Base-by-base conservation (phyloP, 2,888 invertebrate genomes). In the Drosophila atripex region DNA sequence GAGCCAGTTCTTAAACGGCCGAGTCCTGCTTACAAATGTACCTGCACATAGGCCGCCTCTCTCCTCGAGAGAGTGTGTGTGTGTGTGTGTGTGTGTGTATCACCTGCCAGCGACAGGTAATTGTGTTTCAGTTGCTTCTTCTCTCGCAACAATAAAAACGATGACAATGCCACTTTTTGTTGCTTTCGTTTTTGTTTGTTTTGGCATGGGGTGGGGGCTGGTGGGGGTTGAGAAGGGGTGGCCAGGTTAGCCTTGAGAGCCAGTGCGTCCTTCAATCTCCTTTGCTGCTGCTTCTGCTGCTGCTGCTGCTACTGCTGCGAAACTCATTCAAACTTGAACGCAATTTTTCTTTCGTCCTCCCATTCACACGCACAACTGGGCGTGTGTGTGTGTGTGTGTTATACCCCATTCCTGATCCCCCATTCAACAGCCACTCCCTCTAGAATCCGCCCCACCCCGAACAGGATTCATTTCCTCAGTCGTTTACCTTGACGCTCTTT, bases 311-410 rank as follows among this genome's bases (percentile, higher is more conserved):
- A 14, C 32, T 21, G 18, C 56, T 28, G 38, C 59, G 71, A 72
- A 79, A 78, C 85, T 84, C 82, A 78, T 85, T 78, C 76, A 72
- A 82, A 85, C 55, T 78, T 85, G 57, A 80, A 66, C 73, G 71
- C 74, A 80, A 80, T 85, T 80, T 80, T 86, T 86, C 86, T 75
- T 77, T 75, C 53, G 49, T 49, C 23, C 71, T 41, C 58, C 52
- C 35, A 52, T 70, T 53, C 71, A 71, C 45, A 54, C 69, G 53
- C 70, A 54, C 63, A 49, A 16, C n/a, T 5, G 16, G 4, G 23
- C 3, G 39, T 16, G 28, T 28, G 41, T n/a, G 41, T 11, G 28
- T 28, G 28, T 28, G 28, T 16, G 63, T 38, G 25, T 35, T 3
- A 3, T 4, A 14, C 39, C 39, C 16, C 18, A 18, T 14, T 11